Evolutionary conservation across 2,888 invertebrate species (phyloP).

Genomic region (Xylota segnis): DNA sequence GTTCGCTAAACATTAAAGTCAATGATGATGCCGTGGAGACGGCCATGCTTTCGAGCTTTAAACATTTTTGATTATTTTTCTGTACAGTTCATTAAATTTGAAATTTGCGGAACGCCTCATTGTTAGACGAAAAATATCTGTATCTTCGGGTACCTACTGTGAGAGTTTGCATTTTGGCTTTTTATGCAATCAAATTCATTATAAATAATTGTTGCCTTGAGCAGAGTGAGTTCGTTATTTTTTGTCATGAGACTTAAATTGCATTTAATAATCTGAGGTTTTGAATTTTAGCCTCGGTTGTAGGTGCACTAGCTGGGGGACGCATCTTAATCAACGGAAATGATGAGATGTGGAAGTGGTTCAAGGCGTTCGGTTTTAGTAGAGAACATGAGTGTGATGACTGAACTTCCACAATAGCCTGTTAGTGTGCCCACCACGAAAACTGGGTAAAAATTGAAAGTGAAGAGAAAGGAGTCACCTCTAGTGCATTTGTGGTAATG

Average conservation of each 20-base stretch:
- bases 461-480: too few species aligned
- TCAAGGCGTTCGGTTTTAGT: background rate
- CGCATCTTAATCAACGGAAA: background rate
- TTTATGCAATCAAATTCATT: slow-evolving; percentile 13
- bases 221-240: background rate
- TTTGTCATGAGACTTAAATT: slow-evolving; percentile 9
- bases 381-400: too few species aligned
- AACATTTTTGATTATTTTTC: background rate
- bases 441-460: too few species aligned
- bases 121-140: slow-evolving; percentile 8
- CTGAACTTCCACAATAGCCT: too few species aligned
- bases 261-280: background rate
- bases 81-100: slow-evolving; percentile 9
- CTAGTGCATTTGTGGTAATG: too few species aligned
- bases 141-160: background rate
- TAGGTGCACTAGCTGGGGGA: too few species aligned
- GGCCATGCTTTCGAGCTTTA: background rate
- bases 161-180: background rate
- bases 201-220: slow-evolving; percentile 18
- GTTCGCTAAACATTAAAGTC: slow-evolving; percentile 22
- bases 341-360: background rate
- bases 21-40: slow-evolving; percentile 1
- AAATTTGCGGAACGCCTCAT: slow-evolving; percentile 18
- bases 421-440: too few species aligned
- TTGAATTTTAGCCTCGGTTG: too few species aligned